Evolutionary conservation across 2,797 vertebrate species (phyloP), one percentile per base, ranked within the genome.

Genomic region (Dryobates pubescens): DNA sequence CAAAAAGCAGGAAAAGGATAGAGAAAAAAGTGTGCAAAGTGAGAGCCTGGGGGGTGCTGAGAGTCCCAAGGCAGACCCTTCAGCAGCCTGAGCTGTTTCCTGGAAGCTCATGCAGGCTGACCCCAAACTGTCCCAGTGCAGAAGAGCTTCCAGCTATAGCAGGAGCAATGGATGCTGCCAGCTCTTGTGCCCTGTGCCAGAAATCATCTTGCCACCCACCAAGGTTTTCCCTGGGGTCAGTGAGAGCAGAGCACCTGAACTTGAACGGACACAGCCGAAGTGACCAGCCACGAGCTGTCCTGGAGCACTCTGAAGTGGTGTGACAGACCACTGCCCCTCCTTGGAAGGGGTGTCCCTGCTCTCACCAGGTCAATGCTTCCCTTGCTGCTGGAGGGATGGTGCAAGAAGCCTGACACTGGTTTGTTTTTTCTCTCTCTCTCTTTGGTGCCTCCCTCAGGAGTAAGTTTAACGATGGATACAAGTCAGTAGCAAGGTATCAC

Each of bases 381-480:
- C 26, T 67, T 34, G 26, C 19, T 43, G 64, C 15, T 14, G 26
- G 13, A n/a, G 47, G 43, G n/a, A 27, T 83, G 77, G 47, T 47
- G 47, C 43, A 2, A 72, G 78, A 51, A 58, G 19, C 26, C 75
- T 53, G 68, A 78, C 4, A 0, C 0, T 12, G 41, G 20, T 73
- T 23, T 80, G 29, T 73, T 5, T 26, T 17, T 30, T 5, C 16
- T 10, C 2, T 10, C 19, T 78, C 47, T 76, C 34, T 76, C 78
- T 92, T 90, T 3, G 88, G 22, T 69, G n/a, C 92, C 89, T 76
- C 71, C 1, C 41, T 91, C 87, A 96, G 89, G 92, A 97, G 86
- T 92, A 96, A 95, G 62, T 93, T 77, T 86, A 96, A 95, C 10
- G 95, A 97, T 8, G 96, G 97, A 84, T 96, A 97, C 92, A 95